Evolutionary conservation across 2,113 vertebrate genomes (phyloP), one percentile per base, ranked within the genome.

Genomic region (Charadrius vociferus): DNA sequence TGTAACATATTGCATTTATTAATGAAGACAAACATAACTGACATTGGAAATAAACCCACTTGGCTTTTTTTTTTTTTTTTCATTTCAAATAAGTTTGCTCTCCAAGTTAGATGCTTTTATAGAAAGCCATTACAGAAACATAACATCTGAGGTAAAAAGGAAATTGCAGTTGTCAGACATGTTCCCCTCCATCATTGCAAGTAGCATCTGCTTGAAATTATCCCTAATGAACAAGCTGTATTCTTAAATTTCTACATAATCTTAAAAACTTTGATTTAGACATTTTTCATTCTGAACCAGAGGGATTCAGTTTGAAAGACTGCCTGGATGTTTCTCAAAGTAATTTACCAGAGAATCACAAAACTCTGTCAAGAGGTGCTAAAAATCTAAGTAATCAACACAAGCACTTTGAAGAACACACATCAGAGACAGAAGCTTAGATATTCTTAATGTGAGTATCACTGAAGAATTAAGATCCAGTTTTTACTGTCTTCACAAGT

Each of bases 321-420:
- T 80, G 94, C 34, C 67, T 72, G 37, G 71, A 94, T 67, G 41
- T 78, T 92, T 95, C 67, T 71, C 70, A 53, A 93, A 84, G 67
- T 83, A 95, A 83, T 88, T 79, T 79, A 77, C 39, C n/a, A 96
- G 61, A 95, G 29, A 90, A 92, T 58, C 86, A 94, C 22, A 92
- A 62, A 96, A 82, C 18, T 85, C 26, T 67, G 50, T 83, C 72
- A 88, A 92, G 79, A 90, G 59, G 52, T 56, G 15, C 39, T 91
- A 71, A 91, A 90, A 92, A 84, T 71, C 50, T 14, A 37, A 84
- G 75, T 81, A 92, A 93, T 92, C 82, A 97, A 47, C 61, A 65
- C 26, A 73, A 93, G 80, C 43, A 43, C 75, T 86, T 92, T 78
- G 43, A 96, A 94, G 43, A 96, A 86, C 36, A 68, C 39, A 61